phyloP scores from a whole-genome alignment of 2,888 invertebrate species.

The Caenorhabditis zanzibari region DNA sequence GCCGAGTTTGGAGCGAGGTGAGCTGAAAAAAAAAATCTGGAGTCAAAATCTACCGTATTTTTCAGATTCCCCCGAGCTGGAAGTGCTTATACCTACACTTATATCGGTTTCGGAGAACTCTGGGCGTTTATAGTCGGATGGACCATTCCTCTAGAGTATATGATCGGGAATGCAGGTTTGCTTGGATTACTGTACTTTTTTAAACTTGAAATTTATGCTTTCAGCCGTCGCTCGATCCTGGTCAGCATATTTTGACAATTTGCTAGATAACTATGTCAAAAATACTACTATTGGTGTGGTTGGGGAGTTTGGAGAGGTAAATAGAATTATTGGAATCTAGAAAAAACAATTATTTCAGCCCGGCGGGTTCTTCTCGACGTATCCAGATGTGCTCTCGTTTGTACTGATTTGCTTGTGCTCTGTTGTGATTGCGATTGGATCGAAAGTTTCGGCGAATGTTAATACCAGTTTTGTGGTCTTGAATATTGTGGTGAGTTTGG shows the following conservation, averaged over 20 bases:
- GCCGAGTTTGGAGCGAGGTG: slow-evolving; percentile 84
- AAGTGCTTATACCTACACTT: slow-evolving; percentile 90
- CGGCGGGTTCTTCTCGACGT: slow-evolving; percentile 71
- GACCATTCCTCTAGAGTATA: slow-evolving; percentile 87
- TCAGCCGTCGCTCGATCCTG: slow-evolving; percentile 85
- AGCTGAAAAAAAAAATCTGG: slow-evolving; percentile 49
- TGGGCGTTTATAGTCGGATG: slow-evolving; percentile 90
- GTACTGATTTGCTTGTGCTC: slow-evolving; percentile 83
- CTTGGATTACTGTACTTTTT: background rate
- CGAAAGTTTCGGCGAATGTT: slow-evolving; percentile 83
- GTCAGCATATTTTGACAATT: slow-evolving; percentile 84
- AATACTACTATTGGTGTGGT: slow-evolving; percentile 83
- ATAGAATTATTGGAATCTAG: too few relatives aligned
- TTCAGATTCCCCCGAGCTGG: slow-evolving; percentile 89
- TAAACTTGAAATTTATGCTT: background rate
- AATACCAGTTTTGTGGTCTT: slow-evolving; percentile 83
- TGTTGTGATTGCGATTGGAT: slow-evolving; percentile 83
- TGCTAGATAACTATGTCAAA: slow-evolving; percentile 71
- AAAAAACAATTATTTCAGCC: slow-evolving; percentile 45
- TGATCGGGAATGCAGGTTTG: slow-evolving; percentile 86
- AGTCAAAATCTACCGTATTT: background rate
- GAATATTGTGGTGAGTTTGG: slow-evolving; percentile 59
- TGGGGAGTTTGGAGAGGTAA: slow-evolving; percentile 54
- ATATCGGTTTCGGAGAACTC: slow-evolving; percentile 95
- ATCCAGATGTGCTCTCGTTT: slow-evolving; percentile 83